Evolutionary conservation across 2,797 vertebrate genomes (phyloP).

Genomic region (Sebastes matsubarae): DNA sequence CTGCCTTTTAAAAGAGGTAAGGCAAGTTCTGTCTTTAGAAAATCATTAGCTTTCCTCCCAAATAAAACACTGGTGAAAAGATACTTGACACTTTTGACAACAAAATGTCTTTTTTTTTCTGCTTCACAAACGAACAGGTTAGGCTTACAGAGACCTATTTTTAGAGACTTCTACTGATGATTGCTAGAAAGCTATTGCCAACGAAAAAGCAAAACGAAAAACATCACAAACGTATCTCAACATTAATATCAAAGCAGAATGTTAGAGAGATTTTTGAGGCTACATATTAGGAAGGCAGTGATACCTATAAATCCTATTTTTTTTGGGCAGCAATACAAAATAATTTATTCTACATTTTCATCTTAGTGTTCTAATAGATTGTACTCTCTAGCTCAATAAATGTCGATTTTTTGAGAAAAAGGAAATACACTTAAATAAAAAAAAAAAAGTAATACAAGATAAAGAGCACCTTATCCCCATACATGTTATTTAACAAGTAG

Average conservation of each 20-base stretch:
- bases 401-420: conserved; percentile 56
- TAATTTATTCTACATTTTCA: conserved; percentile 76
- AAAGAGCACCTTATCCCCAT: conserved; percentile 75
- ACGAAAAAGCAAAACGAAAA: conserved; percentile 33
- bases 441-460: conserved; percentile 60
- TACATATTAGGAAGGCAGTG: conserved; percentile 76
- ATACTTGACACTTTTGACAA: conserved; percentile 53
- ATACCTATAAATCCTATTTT: conserved; percentile 70
- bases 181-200: conserved; percentile 57
- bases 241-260: conserved; percentile 68
- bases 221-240: conserved; percentile 48
- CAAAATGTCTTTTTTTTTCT: conserved; percentile 22
- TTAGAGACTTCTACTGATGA: conserved; percentile 36
- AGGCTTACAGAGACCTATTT: conserved; percentile 37
- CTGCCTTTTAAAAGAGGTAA: conserved; percentile 59
- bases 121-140: conserved; percentile 48
- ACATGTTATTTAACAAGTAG: conserved; percentile 53
- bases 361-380: conserved; percentile 74
- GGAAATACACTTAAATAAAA: conserved; percentile 74
- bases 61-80: conserved; percentile 67
- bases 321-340: conserved; percentile 77
- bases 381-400: conserved; percentile 72
- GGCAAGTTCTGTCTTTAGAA: conserved; percentile 55
- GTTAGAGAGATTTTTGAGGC: conserved; percentile 70
- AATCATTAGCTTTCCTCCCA: conserved; percentile 52